A percentile compares a stretch with the other conserved stretches of the same genome.
phyloP scores from a whole-genome alignment of 2,797 vertebrate species.

The Lepilemur ruficaudatus region DNA sequence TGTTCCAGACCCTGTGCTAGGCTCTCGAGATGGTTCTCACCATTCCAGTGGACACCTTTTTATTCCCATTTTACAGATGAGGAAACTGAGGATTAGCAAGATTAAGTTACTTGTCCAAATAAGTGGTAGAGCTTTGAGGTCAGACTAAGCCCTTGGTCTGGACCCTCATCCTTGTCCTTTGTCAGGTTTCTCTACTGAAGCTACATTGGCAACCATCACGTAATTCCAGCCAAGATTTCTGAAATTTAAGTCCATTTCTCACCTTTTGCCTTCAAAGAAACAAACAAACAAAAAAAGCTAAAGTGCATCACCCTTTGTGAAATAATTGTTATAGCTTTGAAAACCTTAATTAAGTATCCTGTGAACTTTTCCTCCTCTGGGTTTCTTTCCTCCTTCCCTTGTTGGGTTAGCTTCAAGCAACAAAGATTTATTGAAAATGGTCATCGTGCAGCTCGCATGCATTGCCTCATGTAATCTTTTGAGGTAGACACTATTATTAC shows the following conservation, averaged over 20 bases:
- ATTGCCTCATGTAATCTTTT: background rate
- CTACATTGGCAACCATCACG: background rate
- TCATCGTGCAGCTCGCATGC: background rate
- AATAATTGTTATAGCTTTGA: background rate
- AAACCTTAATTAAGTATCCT: background rate
- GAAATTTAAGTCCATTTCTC: background rate
- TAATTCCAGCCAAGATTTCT: background rate
- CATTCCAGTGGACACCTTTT: background rate
- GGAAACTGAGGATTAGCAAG: background rate
- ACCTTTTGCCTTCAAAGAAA: background rate
- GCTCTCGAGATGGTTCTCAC: background rate
- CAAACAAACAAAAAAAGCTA: background rate
- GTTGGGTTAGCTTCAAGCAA: background rate
- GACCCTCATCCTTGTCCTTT: background rate
- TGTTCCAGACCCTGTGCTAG: background rate
- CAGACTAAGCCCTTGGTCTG: background rate
- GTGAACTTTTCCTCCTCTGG: background rate
- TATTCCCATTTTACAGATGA: background rate
- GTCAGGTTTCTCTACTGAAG: background rate
- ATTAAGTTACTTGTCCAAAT: background rate
- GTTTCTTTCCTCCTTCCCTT: background rate
- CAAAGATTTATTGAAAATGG: background rate
- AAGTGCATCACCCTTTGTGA: background rate
- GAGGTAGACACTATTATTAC: background rate
- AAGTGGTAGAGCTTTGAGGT: background rate